A percentile compares a stretch with the other conserved stretches of the same genome.
These are phyloP conservation scores for Drosophila sordidula DNA, from an alignment of 2,888 invertebrate species.

Conservation along the genomic window DNA sequence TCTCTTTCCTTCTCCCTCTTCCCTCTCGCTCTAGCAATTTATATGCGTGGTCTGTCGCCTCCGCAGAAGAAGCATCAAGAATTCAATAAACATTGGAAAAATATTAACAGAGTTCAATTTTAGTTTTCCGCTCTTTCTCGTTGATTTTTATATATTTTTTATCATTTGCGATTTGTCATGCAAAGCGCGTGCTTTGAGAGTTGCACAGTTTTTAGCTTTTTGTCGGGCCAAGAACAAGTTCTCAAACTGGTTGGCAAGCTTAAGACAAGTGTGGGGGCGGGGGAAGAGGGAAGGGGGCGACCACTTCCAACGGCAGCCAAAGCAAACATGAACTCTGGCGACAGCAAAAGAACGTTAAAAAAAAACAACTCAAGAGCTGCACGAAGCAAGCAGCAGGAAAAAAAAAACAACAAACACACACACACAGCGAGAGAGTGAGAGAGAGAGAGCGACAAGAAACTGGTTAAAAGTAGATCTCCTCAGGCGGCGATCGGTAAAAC, in stretches of 20 bases:
- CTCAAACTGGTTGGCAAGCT: conserved; percentile 9
- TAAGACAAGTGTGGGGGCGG: neutral
- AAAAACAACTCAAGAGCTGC: conserved; percentile 30
- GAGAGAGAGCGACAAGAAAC: conserved; percentile 42
- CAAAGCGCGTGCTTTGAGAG: conserved; percentile 52
- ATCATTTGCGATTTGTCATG: conserved; percentile 47
- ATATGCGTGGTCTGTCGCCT: conserved; percentile 40
- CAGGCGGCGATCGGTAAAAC: conserved; percentile 52
- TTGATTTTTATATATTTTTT: neutral
- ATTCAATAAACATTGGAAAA: conserved; percentile 50
- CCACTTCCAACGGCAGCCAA: conserved; percentile 63
- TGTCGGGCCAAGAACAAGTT: conserved; percentile 7
- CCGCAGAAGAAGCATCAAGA: conserved; percentile 23
- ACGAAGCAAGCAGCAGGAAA: conserved; percentile 22
- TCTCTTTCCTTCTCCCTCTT: neutral
- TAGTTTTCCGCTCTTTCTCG: neutral
- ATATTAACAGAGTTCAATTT: conserved; percentile 30
- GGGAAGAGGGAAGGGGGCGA: neutral
- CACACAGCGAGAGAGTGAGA: neutral
- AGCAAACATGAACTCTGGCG: conserved; percentile 74
- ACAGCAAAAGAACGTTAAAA: conserved; percentile 57
- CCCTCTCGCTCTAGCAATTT: conserved; percentile 13
- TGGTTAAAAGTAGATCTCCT: conserved; percentile 76
- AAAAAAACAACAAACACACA: conserved; percentile 19
- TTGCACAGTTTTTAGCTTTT: conserved; percentile 41